These are phyloP conservation scores for Entomyzon cyanotis DNA, from an alignment of 2,113 vertebrate genomes.

Conservation along the genomic window DNA sequence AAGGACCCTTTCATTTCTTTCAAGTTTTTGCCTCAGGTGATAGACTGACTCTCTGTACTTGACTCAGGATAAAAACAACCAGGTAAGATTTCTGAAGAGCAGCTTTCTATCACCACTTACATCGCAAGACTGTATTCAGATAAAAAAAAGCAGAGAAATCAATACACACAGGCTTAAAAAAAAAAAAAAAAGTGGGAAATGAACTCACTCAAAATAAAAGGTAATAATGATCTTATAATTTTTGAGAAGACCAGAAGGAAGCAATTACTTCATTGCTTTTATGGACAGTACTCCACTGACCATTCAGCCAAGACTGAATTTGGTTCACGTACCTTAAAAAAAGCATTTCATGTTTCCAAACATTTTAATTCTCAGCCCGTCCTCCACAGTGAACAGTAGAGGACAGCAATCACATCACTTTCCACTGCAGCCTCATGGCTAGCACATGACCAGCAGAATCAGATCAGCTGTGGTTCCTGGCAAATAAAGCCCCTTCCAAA, in stretches of 20 bases:
- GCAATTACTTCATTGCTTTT: neutral
- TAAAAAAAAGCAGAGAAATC: neutral
- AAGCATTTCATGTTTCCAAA: neutral
- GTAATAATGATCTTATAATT: neutral
- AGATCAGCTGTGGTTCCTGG: neutral
- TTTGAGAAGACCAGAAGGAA: neutral
- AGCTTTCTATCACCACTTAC: neutral
- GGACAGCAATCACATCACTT: neutral
- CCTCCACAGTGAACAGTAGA: neutral
- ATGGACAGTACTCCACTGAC: neutral
- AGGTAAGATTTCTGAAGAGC: neutral
- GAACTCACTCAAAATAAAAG: neutral
- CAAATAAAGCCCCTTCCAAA: neutral
- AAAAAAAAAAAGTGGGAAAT: neutral
- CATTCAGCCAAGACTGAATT: neutral
- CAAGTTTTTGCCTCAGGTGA: neutral
- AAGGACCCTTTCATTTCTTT: neutral
- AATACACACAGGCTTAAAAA: rapidly evolving
- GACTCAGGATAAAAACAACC: neutral
- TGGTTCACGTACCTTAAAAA: neutral
- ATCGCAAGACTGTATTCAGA: neutral
- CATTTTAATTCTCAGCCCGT: neutral
- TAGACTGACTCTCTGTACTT: neutral
- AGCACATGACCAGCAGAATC: neutral
- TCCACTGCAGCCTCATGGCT: neutral